Conservation (phyloP, 2,888 invertebrate species). For the Brachylomia viminalis region DNA sequence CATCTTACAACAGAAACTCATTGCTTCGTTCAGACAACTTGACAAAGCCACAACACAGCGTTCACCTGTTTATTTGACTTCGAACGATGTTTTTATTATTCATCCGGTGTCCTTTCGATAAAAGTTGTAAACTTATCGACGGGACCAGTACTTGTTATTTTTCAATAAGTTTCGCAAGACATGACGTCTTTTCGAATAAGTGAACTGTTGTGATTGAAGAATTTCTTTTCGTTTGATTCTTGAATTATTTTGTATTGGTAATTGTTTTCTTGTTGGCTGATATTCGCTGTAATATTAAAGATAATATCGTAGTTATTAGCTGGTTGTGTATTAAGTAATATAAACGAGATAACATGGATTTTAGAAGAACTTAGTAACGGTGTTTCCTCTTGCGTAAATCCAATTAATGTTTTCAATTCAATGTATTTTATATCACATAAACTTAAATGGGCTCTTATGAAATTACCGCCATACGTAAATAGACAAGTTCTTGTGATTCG, state of each 20-base stretch:
- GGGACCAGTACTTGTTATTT: conserved; percentile 58
- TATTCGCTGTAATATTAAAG: background rate
- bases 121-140: conserved; percentile 63
- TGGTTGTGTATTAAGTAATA: background rate
- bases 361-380: background rate
- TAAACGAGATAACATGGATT: background rate
- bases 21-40: conserved; percentile 16
- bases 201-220: conserved; percentile 11
- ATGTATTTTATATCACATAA: background rate
- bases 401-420: background rate
- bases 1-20: background rate
- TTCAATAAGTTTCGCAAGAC: conserved; percentile 60
- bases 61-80: conserved; percentile 64
- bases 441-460: background rate
- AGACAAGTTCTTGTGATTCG: background rate
- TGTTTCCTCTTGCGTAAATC: background rate
- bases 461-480: background rate
- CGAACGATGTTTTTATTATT: conserved; percentile 69
- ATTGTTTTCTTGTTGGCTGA: background rate
- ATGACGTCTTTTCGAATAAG: conserved; percentile 43
- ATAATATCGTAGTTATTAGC: background rate
- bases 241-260: background rate
- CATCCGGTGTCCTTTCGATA: conserved; percentile 68
- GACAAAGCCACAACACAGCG: conserved; percentile 52
- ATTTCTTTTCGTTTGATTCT: conserved; percentile 2